These are phyloP conservation scores for Megalopta genalis DNA, from an alignment of 1,140 invertebrate genomes.

Conservation along the genomic window DNA sequence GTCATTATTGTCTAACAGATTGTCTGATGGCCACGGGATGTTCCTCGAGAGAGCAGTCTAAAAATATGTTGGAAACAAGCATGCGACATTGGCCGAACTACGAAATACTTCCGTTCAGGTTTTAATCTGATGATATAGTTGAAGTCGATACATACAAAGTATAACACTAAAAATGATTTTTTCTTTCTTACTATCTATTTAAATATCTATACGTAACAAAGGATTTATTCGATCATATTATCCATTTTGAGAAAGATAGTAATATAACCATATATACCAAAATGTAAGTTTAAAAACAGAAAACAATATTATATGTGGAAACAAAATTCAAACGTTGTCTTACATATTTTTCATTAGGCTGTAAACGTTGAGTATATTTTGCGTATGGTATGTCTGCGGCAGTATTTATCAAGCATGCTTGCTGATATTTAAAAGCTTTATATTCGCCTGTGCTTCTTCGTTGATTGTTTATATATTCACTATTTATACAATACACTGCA, in stretches of 20 bases:
- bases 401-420: not conserved
- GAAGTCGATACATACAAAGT: constrained; percentile 10
- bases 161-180: not conserved
- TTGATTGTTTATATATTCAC: not conserved
- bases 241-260: no score
- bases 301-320: not conserved
- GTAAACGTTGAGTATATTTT: not conserved
- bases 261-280: not conserved
- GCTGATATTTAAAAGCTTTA: not conserved
- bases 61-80: constrained; percentile 44
- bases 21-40: constrained; percentile 40
- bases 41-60: constrained; percentile 25
- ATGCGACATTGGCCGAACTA: constrained; percentile 41
- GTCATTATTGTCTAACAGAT: constrained; percentile 50
- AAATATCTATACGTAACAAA: not conserved
- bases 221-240: not conserved
- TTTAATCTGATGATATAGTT: constrained; percentile 6
- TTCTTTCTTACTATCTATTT: not conserved
- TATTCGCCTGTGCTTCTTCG: not conserved
- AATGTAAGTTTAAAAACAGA: not conserved
- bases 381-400: no score
- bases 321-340: not conserved
- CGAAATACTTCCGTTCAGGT: constrained; percentile 18
- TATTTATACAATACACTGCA: not conserved
- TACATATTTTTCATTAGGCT: not conserved